A percentile compares a stretch with the other conserved stretches of the same genome.
phyloP scores from a whole-genome alignment of 2,797 vertebrate genomes.

The Sphenodon punctatus region DNA sequence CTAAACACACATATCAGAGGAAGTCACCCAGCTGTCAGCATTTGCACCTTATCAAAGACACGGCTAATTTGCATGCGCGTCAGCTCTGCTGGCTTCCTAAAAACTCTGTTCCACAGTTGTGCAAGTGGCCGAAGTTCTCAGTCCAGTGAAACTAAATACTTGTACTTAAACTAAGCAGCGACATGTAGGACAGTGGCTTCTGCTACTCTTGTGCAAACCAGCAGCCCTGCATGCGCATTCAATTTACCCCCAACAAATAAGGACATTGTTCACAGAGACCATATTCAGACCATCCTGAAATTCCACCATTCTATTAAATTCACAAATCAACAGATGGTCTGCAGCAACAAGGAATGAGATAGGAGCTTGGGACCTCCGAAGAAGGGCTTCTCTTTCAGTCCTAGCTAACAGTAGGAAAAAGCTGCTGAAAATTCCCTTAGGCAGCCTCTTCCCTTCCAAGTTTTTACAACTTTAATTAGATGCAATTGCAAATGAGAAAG shows the following conservation, averaged over 20 bases:
- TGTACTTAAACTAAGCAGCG: too few species aligned
- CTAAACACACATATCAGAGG: too few species aligned
- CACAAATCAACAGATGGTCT: not conserved
- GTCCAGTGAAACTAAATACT: too few species aligned
- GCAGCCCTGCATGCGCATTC: not conserved
- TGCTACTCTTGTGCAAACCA: not conserved
- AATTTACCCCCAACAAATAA: not conserved
- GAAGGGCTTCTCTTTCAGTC: not conserved
- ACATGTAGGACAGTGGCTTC: too few species aligned
- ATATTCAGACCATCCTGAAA: too few species aligned
- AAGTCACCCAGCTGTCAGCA: too few species aligned
- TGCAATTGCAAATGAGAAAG: constrained; percentile 1
- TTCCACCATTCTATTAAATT: too few species aligned
- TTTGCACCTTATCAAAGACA: too few species aligned
- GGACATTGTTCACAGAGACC: not conserved
- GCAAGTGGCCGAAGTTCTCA: too few species aligned
- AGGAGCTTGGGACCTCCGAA: not conserved
- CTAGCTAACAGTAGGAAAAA: not conserved
- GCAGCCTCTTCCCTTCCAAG: not conserved
- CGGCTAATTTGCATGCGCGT: too few species aligned
- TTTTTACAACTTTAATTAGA: not conserved
- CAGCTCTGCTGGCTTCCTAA: too few species aligned
- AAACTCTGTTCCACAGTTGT: too few species aligned
- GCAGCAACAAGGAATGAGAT: not conserved
- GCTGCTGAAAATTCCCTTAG: not conserved